Evolutionary conservation across 2,113 vertebrate species (phyloP).

Genomic region (Dromaius novaehollandiae): DNA sequence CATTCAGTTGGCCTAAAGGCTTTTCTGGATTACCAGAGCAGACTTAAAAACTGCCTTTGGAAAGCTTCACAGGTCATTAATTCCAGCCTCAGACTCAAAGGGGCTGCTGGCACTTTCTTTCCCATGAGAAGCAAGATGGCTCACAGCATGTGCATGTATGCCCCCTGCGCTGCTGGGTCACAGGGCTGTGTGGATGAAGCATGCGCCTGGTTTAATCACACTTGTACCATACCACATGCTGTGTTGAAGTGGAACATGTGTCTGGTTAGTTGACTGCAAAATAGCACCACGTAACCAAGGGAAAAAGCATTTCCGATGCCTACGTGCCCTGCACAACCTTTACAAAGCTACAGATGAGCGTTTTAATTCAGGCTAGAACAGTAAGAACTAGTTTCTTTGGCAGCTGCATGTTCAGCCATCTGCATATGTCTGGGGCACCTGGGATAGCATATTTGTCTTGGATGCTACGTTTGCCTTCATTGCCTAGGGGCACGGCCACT

Average conservation of each 20-base stretch:
- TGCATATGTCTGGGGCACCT: background rate
- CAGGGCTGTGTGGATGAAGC: background rate
- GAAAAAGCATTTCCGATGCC: background rate
- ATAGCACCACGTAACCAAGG: fast-evolving
- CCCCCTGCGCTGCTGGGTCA: background rate
- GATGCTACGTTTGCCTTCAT: background rate
- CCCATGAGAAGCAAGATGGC: background rate
- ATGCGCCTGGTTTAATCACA: background rate
- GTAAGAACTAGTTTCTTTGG: background rate
- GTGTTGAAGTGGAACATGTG: background rate
- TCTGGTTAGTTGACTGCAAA: background rate
- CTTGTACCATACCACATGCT: background rate
- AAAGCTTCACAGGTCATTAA: background rate
- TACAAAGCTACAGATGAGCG: background rate
- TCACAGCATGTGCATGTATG: background rate
- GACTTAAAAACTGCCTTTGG: background rate
- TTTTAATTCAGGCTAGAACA: background rate
- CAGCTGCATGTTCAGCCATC: background rate
- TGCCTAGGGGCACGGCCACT: background rate
- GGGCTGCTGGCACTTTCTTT: background rate
- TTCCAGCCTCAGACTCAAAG: background rate
- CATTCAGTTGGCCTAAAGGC: too few relatives aligned
- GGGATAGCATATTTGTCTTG: background rate
- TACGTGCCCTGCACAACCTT: background rate
- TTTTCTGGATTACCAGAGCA: background rate